These are phyloP conservation scores for Timandra comae DNA, from an alignment of 2,888 invertebrate species.

Conservation along the genomic window DNA sequence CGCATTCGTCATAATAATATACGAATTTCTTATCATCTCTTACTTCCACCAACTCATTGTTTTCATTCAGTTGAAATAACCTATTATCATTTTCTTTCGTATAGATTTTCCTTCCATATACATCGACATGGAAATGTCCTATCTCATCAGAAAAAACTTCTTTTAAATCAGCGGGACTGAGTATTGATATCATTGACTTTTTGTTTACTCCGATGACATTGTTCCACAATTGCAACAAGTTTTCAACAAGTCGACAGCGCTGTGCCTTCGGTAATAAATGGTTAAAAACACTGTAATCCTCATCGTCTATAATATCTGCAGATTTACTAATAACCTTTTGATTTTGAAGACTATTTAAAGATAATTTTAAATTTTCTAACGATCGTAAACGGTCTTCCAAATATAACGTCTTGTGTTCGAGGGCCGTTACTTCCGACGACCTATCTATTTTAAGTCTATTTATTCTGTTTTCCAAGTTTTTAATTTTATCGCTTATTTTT, in stretches of 20 bases:
- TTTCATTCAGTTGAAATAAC: slow-evolving; percentile 31
- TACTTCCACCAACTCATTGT: slow-evolving; percentile 23
- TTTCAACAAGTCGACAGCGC: slow-evolving; percentile 31
- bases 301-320: slow-evolving; percentile 1
- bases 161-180: slow-evolving; percentile 26
- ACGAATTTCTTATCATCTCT: slow-evolving; percentile 28
- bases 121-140: slow-evolving; percentile 29
- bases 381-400: slow-evolving; percentile 32
- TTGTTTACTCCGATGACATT: slow-evolving; percentile 14
- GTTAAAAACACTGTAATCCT: slow-evolving; percentile 27
- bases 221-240: slow-evolving; percentile 29
- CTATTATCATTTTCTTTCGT: slow-evolving; percentile 10
- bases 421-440: slow-evolving; percentile 24
- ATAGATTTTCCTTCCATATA: slow-evolving; percentile 34
- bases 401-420: slow-evolving; percentile 33
- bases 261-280: slow-evolving; percentile 29
- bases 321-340: slow-evolving; percentile 4
- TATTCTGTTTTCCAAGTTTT: slow-evolving; percentile 26
- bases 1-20: slow-evolving; percentile 36
- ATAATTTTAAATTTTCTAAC: slow-evolving; percentile 28
- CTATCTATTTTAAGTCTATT: slow-evolving; percentile 18
- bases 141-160: slow-evolving; percentile 28
- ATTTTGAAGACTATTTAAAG: slow-evolving; percentile 21
- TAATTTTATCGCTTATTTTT: slow-evolving; percentile 28
- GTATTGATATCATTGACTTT: slow-evolving; percentile 31